Evolutionary conservation across 2,113 vertebrate species (phyloP), one percentile per base, ranked within the genome.

Genomic region (Proteles cristata): DNA sequence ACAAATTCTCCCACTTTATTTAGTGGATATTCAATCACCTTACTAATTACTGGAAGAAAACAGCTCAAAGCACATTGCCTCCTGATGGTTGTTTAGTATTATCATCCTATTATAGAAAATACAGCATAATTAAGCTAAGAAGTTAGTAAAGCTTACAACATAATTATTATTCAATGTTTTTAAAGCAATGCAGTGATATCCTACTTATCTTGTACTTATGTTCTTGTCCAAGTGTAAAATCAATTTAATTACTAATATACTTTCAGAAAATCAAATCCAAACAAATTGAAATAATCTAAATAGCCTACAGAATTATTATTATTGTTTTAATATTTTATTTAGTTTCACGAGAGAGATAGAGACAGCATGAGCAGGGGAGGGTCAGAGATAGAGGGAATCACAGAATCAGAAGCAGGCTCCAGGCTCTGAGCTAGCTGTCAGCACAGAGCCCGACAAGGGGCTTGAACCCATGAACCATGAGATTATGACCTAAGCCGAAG

Each of bases 11-110:
- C 48, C 95, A 91, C 35, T 96, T 95, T 97, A 82, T 83, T 96
- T 93, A 93, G 84, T 95, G 92, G 94, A 66, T 97, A 93, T 95
- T 97, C 90, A 96, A 88, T 95, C 96, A 81, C 76, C 33, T 97
- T 85, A 71, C 92, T 97, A 97, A 98, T 97, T 97, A 96, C 90
- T 90, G 33, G 14, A 85, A 92, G 90, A 87, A 93, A 97, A 82
- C 35, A 88, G 26, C 90, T 94, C 87, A 88, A 84, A 96, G 68
- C 63, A 84, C 33, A 88, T 93, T 95, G 50, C 21, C 17, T 87
- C 25, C 50, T 88, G 65, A 90, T 85, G 50, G 58, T 28, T 92
- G 45, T 25, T 77, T 96, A 90, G 84, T 77, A 10, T 15, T 74
- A 87, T 79, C 82, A 97, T 90, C 11, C 33, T 55, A 48, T 93